These are phyloP conservation scores for Eospalax fontanierii DNA, from an alignment of 2,797 vertebrate genomes.

Conservation along the genomic window DNA sequence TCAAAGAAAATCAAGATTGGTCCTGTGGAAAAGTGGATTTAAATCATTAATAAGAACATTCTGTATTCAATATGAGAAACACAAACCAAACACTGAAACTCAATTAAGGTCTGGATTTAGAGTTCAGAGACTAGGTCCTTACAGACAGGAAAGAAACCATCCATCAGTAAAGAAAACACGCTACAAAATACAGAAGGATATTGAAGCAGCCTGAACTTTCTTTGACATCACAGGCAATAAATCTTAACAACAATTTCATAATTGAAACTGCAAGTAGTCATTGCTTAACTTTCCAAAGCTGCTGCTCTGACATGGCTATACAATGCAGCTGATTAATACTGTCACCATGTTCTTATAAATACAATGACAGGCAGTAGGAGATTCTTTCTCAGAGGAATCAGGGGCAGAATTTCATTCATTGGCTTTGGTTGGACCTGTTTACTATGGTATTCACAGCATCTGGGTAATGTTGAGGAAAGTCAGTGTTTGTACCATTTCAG, in stretches of 20 bases:
- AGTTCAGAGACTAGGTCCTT: conserved; percentile 24
- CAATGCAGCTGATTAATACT: neutral
- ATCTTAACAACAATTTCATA: neutral
- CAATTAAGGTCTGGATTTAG: conserved; percentile 52
- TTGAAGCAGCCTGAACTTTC: neutral
- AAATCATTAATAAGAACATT: conserved; percentile 55
- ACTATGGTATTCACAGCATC: neutral
- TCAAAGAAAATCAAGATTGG: conserved; percentile 29
- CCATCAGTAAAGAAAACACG: neutral
- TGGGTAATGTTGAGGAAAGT: neutral
- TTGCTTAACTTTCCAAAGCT: neutral
- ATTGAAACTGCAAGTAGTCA: neutral
- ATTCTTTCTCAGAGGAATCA: neutral
- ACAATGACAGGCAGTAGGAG: neutral
- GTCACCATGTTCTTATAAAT: neutral
- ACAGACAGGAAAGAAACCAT: neutral
- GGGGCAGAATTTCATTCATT: neutral
- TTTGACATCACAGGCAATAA: neutral
- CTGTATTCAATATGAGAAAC: conserved; percentile 36
- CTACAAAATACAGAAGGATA: neutral
- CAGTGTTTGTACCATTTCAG: neutral
- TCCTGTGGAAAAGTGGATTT: neutral
- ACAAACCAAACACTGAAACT: conserved; percentile 6
- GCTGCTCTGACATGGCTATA: neutral
- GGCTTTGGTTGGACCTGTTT: neutral